A percentile compares a stretch with the other conserved stretches of the same genome.
These are phyloP conservation scores for Sporophila hypoxantha DNA, from an alignment of 2,113 vertebrate species.

Conservation along the genomic window DNA sequence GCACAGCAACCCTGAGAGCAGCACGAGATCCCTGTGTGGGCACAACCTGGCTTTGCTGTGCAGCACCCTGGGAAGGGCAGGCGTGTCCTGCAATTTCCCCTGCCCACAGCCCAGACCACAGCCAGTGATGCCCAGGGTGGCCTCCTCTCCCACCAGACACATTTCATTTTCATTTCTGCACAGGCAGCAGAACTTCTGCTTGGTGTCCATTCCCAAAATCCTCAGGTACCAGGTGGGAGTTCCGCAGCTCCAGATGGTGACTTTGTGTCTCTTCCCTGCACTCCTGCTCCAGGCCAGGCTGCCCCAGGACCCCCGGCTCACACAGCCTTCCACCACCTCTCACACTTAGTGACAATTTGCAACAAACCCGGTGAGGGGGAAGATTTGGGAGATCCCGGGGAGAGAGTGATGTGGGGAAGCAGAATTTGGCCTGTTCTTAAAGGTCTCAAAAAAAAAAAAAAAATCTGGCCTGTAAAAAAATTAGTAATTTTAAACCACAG, in stretches of 20 bases:
- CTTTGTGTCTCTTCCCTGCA: background rate
- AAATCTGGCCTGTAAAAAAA: conserved; percentile 27
- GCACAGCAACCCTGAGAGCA: background rate
- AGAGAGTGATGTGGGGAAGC: background rate
- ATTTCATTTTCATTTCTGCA: background rate
- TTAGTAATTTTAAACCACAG: conserved; percentile 51
- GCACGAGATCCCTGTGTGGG: accelerated
- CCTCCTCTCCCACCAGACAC: background rate
- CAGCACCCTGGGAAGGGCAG: background rate
- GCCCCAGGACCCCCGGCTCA: accelerated
- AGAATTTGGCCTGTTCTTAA: background rate
- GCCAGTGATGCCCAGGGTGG: accelerated
- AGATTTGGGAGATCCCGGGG: background rate
- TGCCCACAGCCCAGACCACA: background rate
- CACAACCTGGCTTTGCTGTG: background rate
- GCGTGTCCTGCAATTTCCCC: accelerated
- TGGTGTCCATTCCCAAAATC: background rate
- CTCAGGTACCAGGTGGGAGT: background rate
- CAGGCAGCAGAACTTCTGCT: background rate
- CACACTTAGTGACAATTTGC: background rate
- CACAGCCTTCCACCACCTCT: background rate
- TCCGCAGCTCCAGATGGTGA: background rate
- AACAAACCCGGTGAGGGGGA: background rate
- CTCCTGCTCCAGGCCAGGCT: background rate
- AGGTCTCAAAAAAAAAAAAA: background rate